phyloP scores from a whole-genome alignment of 2,888 invertebrate genomes.

The Masnerella sp. region DNA sequence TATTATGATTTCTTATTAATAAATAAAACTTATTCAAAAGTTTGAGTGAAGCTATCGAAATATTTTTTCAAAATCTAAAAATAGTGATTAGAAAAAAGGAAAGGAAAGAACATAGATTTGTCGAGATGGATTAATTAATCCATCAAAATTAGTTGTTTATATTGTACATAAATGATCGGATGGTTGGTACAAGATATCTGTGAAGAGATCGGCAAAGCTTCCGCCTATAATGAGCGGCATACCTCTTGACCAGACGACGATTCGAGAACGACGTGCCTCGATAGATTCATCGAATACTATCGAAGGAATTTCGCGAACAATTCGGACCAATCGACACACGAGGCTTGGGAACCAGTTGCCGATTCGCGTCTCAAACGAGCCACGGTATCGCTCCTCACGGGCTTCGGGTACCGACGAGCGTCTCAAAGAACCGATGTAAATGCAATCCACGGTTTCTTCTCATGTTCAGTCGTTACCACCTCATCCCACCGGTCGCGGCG shows the following conservation, averaged over 20 bases:
- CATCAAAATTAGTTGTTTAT: constrained; percentile 47
- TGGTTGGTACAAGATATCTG: constrained; percentile 40
- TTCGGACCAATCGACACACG: constrained; percentile 75
- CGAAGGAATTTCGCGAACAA: constrained; percentile 77
- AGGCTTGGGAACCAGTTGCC: constrained; percentile 72
- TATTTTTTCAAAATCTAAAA: no score
- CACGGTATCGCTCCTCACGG: constrained; percentile 48
- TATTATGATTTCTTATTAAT: no score
- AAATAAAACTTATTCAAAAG: no score
- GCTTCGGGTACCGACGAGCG: constrained; percentile 42
- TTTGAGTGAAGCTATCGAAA: no score
- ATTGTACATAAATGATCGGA: constrained; percentile 56
- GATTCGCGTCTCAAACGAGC: constrained; percentile 71
- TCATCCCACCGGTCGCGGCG: constrained; percentile 34
- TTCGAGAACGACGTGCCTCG: constrained; percentile 75
- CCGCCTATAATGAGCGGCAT: constrained; percentile 72
- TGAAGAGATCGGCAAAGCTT: constrained; percentile 64
- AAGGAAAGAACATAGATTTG: no score
- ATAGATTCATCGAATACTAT: constrained; percentile 78
- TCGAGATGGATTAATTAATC: constrained; percentile 34
- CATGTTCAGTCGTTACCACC: constrained; percentile 34
- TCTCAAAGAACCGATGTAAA: constrained; percentile 64
- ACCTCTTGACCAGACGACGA: constrained; percentile 67
- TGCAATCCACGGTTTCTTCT: constrained; percentile 59
- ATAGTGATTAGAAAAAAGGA: no score